phyloP scores from a whole-genome alignment of 2,797 vertebrate genomes.

The Petrocephalus sullivani region DNA sequence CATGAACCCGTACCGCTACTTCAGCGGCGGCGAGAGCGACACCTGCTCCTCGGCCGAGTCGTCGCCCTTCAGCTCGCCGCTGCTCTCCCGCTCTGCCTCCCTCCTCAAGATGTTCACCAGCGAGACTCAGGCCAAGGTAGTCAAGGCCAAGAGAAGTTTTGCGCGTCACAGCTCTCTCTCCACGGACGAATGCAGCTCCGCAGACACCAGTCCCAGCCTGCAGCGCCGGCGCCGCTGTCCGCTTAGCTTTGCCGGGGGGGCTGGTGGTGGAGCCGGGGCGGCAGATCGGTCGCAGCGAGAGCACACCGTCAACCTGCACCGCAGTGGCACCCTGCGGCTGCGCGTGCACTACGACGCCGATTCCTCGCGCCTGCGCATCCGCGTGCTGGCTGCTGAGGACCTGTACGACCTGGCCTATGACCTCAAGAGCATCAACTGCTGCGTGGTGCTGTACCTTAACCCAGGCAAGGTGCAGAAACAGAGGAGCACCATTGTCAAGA shows the following conservation, averaged over 20 bases:
- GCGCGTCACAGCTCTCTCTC: constrained; percentile 89
- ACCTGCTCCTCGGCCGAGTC: constrained; percentile 94
- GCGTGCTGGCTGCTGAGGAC: constrained; percentile 77
- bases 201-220: constrained; percentile 83
- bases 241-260: constrained; percentile 47
- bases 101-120: constrained; percentile 90
- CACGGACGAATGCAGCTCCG: constrained; percentile 86
- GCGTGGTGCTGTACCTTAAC: constrained; percentile 84
- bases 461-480: constrained; percentile 76
- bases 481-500: constrained; percentile 71
- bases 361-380: constrained; percentile 77
- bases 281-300: constrained; percentile 33
- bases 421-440: constrained; percentile 87
- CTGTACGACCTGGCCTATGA: constrained; percentile 81
- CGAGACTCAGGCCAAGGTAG: constrained; percentile 88
- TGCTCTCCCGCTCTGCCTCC: constrained; percentile 88
- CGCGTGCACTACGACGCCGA: constrained; percentile 76
- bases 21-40: constrained; percentile 92
- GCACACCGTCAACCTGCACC: constrained; percentile 75
- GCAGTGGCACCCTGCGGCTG: constrained; percentile 75
- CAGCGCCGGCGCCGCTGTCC: constrained; percentile 72
- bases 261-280: constrained; percentile 34
- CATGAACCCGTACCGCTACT: constrained; percentile 83
- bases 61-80: constrained; percentile 85
- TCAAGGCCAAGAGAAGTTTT: constrained; percentile 81